Conservation (phyloP, 2,888 invertebrate species). For the Seira musarum region DNA sequence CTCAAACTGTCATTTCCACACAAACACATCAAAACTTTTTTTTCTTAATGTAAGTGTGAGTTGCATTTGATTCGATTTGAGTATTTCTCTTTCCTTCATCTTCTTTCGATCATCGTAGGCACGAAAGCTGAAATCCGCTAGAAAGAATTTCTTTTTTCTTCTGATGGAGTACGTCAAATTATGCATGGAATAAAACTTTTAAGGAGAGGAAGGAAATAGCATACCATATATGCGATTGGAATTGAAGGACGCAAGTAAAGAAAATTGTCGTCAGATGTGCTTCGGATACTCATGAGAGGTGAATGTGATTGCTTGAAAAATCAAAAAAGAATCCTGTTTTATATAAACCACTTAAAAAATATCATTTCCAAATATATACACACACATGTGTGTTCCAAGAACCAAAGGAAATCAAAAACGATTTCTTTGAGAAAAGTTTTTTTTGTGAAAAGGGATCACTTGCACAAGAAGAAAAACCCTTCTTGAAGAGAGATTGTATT, state of each 20-base stretch:
- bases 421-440: slow-evolving; percentile 4
- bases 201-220: too few species aligned
- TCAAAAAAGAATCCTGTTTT: not conserved
- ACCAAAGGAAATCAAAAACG: slow-evolving; percentile 21
- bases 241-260: not conserved
- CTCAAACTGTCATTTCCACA: slow-evolving; percentile 15
- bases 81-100: not conserved
- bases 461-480: not conserved
- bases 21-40: slow-evolving; percentile 35
- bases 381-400: not conserved
- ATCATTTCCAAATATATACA: not conserved
- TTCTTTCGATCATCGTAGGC: too few species aligned
- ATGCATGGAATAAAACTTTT: slow-evolving; percentile 41
- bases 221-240: not conserved
- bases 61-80: slow-evolving; percentile 45
- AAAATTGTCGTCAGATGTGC: slow-evolving; percentile 32
- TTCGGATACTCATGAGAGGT: slow-evolving; percentile 45
- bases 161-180: slow-evolving; percentile 20
- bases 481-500: slow-evolving; percentile 14
- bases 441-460: not conserved
- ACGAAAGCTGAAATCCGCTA: too few species aligned
- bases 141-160: not conserved
- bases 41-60: slow-evolving; percentile 30
- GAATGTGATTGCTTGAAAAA: slow-evolving; percentile 29
- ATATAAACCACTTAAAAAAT: not conserved